A percentile compares a stretch with the other conserved stretches of the same genome.
phyloP scores from a whole-genome alignment of 2,888 invertebrate species.

The Nasonia oneida region DNA sequence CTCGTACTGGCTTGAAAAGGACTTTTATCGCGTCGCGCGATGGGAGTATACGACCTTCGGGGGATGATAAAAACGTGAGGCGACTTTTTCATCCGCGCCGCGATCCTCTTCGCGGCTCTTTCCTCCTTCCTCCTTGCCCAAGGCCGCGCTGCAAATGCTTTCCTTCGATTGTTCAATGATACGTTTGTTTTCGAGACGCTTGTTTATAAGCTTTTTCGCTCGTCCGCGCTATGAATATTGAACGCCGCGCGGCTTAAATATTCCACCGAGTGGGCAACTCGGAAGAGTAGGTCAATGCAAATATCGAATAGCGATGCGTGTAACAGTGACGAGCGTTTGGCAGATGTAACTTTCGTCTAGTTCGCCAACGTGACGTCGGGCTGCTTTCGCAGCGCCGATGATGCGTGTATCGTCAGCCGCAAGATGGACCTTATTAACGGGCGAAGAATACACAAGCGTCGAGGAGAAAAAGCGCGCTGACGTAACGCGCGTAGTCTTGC shows the following conservation, averaged over 20 bases:
- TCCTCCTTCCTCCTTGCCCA: constrained; percentile 24
- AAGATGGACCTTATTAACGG: too few species aligned
- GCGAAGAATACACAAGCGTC: neutral
- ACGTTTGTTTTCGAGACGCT: constrained; percentile 16
- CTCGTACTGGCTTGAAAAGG: constrained; percentile 26
- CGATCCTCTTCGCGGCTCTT: neutral
- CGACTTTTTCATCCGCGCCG: neutral
- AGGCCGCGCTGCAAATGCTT: constrained; percentile 6
- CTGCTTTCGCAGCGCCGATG: too few species aligned
- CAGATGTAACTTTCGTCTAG: neutral
- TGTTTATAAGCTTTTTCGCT: constrained; percentile 7
- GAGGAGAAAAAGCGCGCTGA: neutral
- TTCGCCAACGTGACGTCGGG: too few species aligned
- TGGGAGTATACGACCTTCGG: constrained; percentile 44
- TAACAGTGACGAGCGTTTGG: neutral
- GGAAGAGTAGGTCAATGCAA: constrained; percentile 40
- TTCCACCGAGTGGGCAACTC: neutral
- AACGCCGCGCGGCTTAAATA: constrained; percentile 27
- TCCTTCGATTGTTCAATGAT: constrained; percentile 26
- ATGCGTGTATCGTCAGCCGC: too few species aligned
- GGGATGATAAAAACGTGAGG: constrained; percentile 49
- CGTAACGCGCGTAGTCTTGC: neutral
- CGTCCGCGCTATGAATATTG: constrained; percentile 25
- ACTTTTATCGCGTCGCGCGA: constrained; percentile 41
- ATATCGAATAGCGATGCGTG: constrained; percentile 2